Percentiles rank a stretch among this genome's conserved stretches.
phyloP scores from a whole-genome alignment of 1,140 invertebrate genomes.

The Lamellibrachia luymesi region DNA sequence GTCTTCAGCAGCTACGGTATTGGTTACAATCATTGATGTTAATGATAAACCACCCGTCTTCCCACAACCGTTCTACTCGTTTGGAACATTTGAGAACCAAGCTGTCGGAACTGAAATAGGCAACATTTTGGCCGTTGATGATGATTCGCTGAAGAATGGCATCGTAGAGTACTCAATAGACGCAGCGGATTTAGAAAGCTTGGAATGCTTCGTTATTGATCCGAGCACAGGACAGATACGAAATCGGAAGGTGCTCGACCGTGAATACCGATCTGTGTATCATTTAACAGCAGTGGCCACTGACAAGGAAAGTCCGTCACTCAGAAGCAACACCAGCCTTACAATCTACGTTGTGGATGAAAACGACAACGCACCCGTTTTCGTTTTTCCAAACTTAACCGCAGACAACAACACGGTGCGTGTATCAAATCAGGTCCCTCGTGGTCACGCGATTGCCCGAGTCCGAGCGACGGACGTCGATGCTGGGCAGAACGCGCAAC shows the following conservation, averaged over 20 bases:
- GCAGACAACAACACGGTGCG: slow-evolving; percentile 19
- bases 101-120: slow-evolving; percentile 22
- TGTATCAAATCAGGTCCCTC: slow-evolving; percentile 19
- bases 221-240: not conserved
- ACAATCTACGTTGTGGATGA: slow-evolving; percentile 19
- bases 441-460: not conserved
- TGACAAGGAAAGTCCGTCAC: not conserved
- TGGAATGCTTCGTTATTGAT: not conserved
- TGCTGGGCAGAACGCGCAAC: slow-evolving; percentile 19
- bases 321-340: not conserved
- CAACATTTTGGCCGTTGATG: slow-evolving; percentile 23
- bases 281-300: slow-evolving; percentile 10
- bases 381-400: slow-evolving; percentile 13
- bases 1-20: not conserved
- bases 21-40: slow-evolving; percentile 14
- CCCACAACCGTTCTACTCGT: slow-evolving; percentile 19
- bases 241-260: slow-evolving; percentile 6
- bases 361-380: slow-evolving; percentile 18
- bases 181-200: not conserved
- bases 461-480: slow-evolving; percentile 22
- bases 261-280: slow-evolving; percentile 16
- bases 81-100: slow-evolving; percentile 28
- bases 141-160: slow-evolving; percentile 11
- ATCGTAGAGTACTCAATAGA: slow-evolving; percentile 12
- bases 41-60: slow-evolving; percentile 26